Evolutionary conservation across 2,888 invertebrate species (phyloP).

Genomic region (Phytoseiulus persimilis): DNA sequence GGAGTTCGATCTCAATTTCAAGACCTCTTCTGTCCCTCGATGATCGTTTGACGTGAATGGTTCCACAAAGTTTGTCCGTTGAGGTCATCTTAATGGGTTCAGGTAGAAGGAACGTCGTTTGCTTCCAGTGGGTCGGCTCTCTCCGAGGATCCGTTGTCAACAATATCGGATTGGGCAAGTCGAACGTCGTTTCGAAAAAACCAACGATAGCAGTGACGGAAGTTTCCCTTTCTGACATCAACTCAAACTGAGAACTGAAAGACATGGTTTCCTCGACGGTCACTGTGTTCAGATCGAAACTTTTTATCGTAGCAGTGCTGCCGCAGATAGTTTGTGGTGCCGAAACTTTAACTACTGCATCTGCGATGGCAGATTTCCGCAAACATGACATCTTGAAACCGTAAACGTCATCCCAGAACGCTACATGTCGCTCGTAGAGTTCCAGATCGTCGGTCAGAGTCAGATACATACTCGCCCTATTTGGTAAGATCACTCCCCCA

Average conservation of each 20-base stretch:
- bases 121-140: slow-evolving; percentile 81
- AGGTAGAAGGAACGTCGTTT: slow-evolving; percentile 76
- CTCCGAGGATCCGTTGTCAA: not conserved
- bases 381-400: slow-evolving; percentile 87
- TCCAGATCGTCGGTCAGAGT: slow-evolving; percentile 64
- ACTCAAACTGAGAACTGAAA: slow-evolving; percentile 62
- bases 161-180: slow-evolving; percentile 50
- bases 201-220: slow-evolving; percentile 71
- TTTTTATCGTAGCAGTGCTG: slow-evolving; percentile 55
- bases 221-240: slow-evolving; percentile 61
- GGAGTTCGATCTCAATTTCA: not conserved
- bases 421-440: slow-evolving; percentile 63
- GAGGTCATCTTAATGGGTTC: slow-evolving; percentile 62
- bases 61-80: slow-evolving; percentile 52
- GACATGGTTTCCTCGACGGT: slow-evolving; percentile 57
- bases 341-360: slow-evolving; percentile 64
- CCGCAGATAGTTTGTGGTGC: slow-evolving; percentile 62
- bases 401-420: slow-evolving; percentile 86
- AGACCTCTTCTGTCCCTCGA: not conserved
- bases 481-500: slow-evolving; percentile 71
- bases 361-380: slow-evolving; percentile 70
- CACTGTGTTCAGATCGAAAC: slow-evolving; percentile 66
- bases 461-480: slow-evolving; percentile 70
- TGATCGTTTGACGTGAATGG: not conserved
- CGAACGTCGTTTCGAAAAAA: slow-evolving; percentile 80